Evolutionary conservation across 2,113 vertebrate species (phyloP).

Genomic region (Neolamprologus toae): DNA sequence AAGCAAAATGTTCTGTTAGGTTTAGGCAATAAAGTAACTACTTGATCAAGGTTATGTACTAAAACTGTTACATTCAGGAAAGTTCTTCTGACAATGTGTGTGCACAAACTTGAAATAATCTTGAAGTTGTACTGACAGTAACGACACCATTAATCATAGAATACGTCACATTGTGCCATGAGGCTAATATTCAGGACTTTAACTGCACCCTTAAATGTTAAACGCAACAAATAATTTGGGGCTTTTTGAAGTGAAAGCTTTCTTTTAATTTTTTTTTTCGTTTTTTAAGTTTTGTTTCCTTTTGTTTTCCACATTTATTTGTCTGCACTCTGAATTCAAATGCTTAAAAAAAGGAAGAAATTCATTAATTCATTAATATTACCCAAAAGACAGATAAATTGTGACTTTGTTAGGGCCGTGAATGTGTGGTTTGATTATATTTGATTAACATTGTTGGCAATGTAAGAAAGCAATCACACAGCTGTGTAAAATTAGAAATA

Average conservation of each 20-base stretch:
- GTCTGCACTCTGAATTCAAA: not conserved
- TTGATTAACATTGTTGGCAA: not conserved
- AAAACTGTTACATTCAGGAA: not conserved
- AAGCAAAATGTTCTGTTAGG: not conserved
- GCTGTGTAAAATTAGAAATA: not conserved
- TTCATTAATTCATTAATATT: not conserved
- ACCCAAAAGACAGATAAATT: not conserved
- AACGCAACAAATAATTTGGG: fast-evolving
- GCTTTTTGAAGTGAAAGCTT: not conserved
- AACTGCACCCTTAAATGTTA: not conserved
- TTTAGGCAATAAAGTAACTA: not conserved
- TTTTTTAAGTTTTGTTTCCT: not conserved
- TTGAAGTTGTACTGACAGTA: not conserved
- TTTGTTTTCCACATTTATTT: not conserved
- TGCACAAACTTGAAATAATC: not conserved
- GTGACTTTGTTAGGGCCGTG: not conserved
- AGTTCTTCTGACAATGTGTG: not conserved
- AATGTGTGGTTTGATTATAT: not conserved
- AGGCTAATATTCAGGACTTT: not conserved
- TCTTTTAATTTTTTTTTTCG: fast-evolving
- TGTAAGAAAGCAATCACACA: not conserved
- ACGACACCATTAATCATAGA: not conserved
- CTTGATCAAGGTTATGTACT: not conserved
- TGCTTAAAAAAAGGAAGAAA: not conserved
- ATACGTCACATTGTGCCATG: not conserved